Conservation (phyloP, 2,888 invertebrate genomes). For the Macrosiphum euphorbiae region DNA sequence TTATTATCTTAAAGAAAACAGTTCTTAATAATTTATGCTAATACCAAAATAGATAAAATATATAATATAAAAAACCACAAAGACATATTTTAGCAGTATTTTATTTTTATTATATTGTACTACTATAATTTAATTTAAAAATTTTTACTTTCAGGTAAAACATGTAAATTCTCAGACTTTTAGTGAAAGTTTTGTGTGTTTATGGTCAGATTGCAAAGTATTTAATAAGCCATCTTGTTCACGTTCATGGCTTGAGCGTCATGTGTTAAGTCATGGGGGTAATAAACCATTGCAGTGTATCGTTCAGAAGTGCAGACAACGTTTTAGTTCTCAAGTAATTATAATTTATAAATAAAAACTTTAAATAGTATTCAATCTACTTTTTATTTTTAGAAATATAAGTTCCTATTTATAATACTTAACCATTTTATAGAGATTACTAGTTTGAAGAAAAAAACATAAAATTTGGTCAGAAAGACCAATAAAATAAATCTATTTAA, state of each 20-base stretch:
- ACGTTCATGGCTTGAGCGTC: conserved; percentile 92
- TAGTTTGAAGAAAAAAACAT: no score
- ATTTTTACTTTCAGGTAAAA: conserved; percentile 74
- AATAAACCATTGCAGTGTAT: conserved; percentile 96
- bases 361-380: neutral
- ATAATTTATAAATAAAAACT: neutral
- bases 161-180: conserved; percentile 90
- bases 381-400: neutral
- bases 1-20: neutral
- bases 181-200: conserved; percentile 87
- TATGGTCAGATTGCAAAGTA: conserved; percentile 95
- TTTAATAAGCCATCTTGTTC: conserved; percentile 93
- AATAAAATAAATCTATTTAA: neutral
- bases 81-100: neutral
- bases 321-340: conserved; percentile 88
- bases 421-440: neutral
- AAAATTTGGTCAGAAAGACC: neutral
- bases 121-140: conserved; percentile 8
- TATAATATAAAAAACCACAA: neutral
- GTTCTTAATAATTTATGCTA: neutral
- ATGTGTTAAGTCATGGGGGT: conserved; percentile 90
- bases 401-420: neutral
- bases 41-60: neutral
- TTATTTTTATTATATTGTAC: neutral
- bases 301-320: conserved; percentile 86